Evolutionary conservation across 2,888 invertebrate genomes (phyloP), one percentile per base, ranked within the genome.

Genomic region (Drosophila mimetica): DNA sequence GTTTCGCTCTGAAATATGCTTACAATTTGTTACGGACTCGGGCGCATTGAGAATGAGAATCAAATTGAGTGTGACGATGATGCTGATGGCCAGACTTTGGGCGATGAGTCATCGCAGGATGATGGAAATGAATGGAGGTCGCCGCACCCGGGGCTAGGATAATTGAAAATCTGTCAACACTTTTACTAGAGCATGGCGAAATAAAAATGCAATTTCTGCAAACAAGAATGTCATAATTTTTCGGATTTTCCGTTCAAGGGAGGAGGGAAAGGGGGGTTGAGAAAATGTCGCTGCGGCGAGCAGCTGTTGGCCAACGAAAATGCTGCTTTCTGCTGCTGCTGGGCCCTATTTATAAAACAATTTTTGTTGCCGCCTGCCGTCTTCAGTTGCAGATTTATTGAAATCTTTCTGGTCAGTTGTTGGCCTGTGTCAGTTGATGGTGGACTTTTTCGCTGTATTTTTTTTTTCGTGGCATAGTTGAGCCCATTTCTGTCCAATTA

Each of bases 101-200:
- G 37, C 30, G 8, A 61, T 46, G 47, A 58, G 46, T 63, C 64
- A 53, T 39, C 46, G 32, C 22, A 30, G 54, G 22, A 47, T 60
- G 60, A 44, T 55, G 60, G 44, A 55, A 44, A 25, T 25, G 28
- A 14, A 59, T 34, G 51, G 58, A 52, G 67, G 67, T 47, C 60
- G 67, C 36, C 41, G 41, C 32, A 41, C 66, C 28, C 37, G 47
- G 57, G 55, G 72, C 71, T 72, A 64, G 79, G 76, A 73, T 85
- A 85, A 85, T 85, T 85, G 84, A 86, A 85, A 78, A 76, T 79
- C 84, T 86, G 83, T 86, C 84, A 79, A 66, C 84, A 85, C 76
- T 74, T 79, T 85, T 81, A 86, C 83, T 83, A 86, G 86, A 86
- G 86, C 84, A 70, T 81, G 73, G 76, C 77, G 37, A 61, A 70